Evolutionary conservation across 2,797 vertebrate species (phyloP), one percentile per base, ranked within the genome.

Genomic region (Myripristis jacobus): DNA sequence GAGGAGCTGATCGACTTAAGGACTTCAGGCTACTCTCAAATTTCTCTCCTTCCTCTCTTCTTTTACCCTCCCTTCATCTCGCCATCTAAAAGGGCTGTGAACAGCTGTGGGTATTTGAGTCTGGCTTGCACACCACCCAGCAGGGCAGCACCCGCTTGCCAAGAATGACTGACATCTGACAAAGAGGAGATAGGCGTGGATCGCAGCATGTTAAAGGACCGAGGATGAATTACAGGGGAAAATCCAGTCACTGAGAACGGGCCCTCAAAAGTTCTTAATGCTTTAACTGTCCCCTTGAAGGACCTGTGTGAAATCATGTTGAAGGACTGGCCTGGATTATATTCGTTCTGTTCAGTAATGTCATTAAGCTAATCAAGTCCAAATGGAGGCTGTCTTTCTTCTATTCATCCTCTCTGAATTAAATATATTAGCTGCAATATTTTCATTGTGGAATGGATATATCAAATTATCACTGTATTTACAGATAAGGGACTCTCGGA

Each of bases 91-190:
- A 66, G 18, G 62, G 50, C 64, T 75, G 70, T 21, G 79, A 89
- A 85, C 89, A 90, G 88, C 88, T 91, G 91, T 79, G 81, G 81
- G 78, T 66, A 70, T 92, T 77, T 59, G 65, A 82, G 67, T 79
- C 70, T 0, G 54, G 36, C 82, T 79, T 58, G 79, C 64, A 66
- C 70, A 22, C 65, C 75, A 31, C 79, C 62, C 83, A 79, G 85
- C 83, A 51, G 85, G 81, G 65, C 18, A 60, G 69, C 74, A 6
- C 59, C 67, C 46, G 15, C 64, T 53, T 67, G 74, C 75, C 67
- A 55, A 70, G 77, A 76, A 70, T 90, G 88, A 87, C 79, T 79
- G 90, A 88, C 90, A 87, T 82, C 71, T 90, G 87, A 86, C 88
- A 79, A 79, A 74, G 61, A 46, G 64, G 62, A 69, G 70, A 80